Evolutionary conservation across 2,888 invertebrate species (phyloP).

Genomic region (Lypha dubia): DNA sequence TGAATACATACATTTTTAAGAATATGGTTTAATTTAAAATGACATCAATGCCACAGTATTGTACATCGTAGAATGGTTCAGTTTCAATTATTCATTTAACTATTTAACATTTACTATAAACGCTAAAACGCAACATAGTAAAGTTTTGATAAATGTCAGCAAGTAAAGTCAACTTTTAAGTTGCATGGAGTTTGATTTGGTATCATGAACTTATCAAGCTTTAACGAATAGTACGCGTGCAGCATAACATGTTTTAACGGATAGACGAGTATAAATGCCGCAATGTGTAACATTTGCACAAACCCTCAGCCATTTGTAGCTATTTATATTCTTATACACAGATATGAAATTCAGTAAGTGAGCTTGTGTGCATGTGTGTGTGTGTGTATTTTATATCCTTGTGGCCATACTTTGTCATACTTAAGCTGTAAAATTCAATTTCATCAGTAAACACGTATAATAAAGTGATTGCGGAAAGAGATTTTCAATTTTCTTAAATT

Average conservation of each 20-base stretch:
- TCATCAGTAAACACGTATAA: constrained; percentile 63
- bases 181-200: constrained; percentile 41
- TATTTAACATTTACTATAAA: constrained; percentile 39
- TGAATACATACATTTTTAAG: neutral
- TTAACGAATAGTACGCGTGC: constrained; percentile 42
- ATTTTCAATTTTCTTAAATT: constrained; percentile 70
- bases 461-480: constrained; percentile 71
- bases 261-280: constrained; percentile 50
- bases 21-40: neutral
- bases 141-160: neutral
- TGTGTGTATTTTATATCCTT: constrained; percentile 41
- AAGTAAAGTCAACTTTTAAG: constrained; percentile 25
- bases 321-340: constrained; percentile 14
- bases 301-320: neutral
- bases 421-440: constrained; percentile 68
- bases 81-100: constrained; percentile 57
- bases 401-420: constrained; percentile 67
- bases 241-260: constrained; percentile 45
- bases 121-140: neutral
- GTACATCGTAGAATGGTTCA: neutral
- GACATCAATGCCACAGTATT: neutral
- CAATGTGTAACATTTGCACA: neutral
- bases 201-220: constrained; percentile 60
- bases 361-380: neutral
- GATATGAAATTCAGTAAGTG: neutral